Evolutionary conservation across 2,888 invertebrate genomes (phyloP).

Genomic region (Lithodes maja): DNA sequence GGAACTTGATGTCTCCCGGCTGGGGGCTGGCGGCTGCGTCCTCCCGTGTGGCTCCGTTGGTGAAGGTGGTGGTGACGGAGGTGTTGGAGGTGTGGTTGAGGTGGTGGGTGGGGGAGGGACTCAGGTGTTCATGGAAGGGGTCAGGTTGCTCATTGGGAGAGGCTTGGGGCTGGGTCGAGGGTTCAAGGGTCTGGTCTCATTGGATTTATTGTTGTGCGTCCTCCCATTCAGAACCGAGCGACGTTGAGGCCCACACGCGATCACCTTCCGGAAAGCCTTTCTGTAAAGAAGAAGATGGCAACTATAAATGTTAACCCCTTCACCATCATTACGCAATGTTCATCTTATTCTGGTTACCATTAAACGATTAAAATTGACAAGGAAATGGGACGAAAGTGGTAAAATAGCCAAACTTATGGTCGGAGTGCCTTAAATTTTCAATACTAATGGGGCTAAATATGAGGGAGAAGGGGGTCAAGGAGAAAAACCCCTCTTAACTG

Average conservation of each 20-base stretch:
- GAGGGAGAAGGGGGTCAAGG: too few relatives aligned
- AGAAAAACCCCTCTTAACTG: background rate
- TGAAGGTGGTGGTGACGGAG: constrained; percentile 40
- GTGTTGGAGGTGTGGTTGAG: constrained; percentile 27
- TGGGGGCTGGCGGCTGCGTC: constrained; percentile 9
- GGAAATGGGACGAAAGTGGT: background rate
- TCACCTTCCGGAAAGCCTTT: constrained; percentile 70
- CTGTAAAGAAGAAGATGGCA: constrained; percentile 21
- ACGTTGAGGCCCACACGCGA: constrained; percentile 61
- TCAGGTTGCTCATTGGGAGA: constrained; percentile 45
- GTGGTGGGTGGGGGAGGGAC: constrained; percentile 4
- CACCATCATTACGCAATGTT: background rate
- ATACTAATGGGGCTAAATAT: too few relatives aligned
- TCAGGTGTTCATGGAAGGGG: too few relatives aligned
- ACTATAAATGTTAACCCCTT: background rate
- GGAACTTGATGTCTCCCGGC: background rate
- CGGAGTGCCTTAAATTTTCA: too few relatives aligned
- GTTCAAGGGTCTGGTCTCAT: constrained; percentile 46
- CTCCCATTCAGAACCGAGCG: constrained; percentile 41
- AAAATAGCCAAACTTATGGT: too few relatives aligned
- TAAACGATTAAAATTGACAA: background rate
- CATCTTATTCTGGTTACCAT: background rate
- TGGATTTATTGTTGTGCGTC: constrained; percentile 45
- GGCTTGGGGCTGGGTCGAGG: constrained; percentile 42
- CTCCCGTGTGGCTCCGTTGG: constrained; percentile 48